Percentiles rank a stretch among this genome's conserved stretches.
Evolutionary conservation across 2,113 vertebrate species (phyloP).

Genomic region (Halcyon malimbica): DNA sequence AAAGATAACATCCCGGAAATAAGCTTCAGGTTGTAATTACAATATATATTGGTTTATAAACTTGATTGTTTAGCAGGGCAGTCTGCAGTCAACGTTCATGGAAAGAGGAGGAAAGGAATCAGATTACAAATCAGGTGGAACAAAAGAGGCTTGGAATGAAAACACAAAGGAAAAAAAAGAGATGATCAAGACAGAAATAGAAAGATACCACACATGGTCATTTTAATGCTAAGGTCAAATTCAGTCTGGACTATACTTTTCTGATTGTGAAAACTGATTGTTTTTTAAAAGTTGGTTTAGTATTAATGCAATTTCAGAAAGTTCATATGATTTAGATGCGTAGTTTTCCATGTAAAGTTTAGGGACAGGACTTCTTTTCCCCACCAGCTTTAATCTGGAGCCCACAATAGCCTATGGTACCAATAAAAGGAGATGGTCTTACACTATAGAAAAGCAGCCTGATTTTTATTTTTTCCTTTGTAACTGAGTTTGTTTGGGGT

Average conservation of each 20-base stretch:
- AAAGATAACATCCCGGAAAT: constrained; percentile 67
- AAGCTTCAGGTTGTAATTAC: constrained; percentile 65
- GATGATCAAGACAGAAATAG: neutral
- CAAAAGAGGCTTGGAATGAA: constrained; percentile 26
- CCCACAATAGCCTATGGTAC: neutral
- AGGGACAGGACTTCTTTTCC: accelerated
- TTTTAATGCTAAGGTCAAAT: neutral
- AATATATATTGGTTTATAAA: constrained; percentile 67
- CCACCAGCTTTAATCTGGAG: neutral
- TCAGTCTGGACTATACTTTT: neutral
- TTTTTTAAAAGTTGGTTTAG: neutral
- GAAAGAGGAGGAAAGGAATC: constrained; percentile 6
- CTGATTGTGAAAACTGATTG: neutral
- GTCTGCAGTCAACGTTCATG: neutral
- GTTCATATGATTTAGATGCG: neutral
- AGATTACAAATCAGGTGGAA: constrained; percentile 50
- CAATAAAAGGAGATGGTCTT: neutral
- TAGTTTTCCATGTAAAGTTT: neutral
- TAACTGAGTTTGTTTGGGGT: neutral
- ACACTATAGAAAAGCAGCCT: neutral
- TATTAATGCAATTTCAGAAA: neutral
- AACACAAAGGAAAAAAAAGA: neutral
- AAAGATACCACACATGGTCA: neutral
- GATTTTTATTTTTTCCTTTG: neutral
- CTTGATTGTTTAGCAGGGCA: constrained; percentile 24